Base-by-base conservation (phyloP, 2,113 vertebrate species). In the Mionectes macconnelli region DNA sequence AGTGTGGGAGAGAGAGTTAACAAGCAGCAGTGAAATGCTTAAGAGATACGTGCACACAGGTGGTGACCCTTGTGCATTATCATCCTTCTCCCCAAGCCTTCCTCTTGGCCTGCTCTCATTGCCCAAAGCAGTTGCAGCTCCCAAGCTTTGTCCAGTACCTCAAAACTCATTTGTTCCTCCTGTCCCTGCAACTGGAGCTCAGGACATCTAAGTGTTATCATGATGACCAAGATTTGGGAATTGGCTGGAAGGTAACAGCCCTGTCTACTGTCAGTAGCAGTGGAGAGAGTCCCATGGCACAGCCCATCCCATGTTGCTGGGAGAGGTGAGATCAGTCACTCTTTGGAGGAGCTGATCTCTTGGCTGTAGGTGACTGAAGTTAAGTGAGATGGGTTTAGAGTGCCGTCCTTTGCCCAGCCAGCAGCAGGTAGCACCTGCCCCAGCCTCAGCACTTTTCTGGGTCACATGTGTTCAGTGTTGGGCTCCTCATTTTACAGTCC, bases 391-490 rank as follows among this genome's bases (percentile, higher is more conserved):
- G 53, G 6, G 24, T 84, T 85, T 45, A 31, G 68, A 37, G 45
- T 62, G 19, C 49, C 15, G 12, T 62, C 45, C 18, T 57, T 75
- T 73, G 52, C 45, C 39, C 50, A 45, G 9, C 14, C 37, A 63
- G 69, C 55, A 66, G 40, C 6, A 5, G 20, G 18, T n/a, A 53
- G 45, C 8, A 2, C 33, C 27, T 73, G 22, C 89, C 69, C 47
- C 2, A 2, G 15, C 31, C 49, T 64, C 4, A 2, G 13, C 0
- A 1, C 57, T 63, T 84, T 47, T 16, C n/a, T 68, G 57, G 6
- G 12, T 69, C 4, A 2, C 0, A 0, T 24, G 20, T 21, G 18
- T 55, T 87, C 63, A 25, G 6, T 3, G 1, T 25, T 66, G 50
- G 49, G 14, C 31, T 90, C n/a, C 40, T 91, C 45, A 19, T 55